A percentile compares a stretch with the other conserved stretches of the same genome.
phyloP scores from a whole-genome alignment of 2,888 invertebrate genomes.

The Trissolcus brochymenae region DNA sequence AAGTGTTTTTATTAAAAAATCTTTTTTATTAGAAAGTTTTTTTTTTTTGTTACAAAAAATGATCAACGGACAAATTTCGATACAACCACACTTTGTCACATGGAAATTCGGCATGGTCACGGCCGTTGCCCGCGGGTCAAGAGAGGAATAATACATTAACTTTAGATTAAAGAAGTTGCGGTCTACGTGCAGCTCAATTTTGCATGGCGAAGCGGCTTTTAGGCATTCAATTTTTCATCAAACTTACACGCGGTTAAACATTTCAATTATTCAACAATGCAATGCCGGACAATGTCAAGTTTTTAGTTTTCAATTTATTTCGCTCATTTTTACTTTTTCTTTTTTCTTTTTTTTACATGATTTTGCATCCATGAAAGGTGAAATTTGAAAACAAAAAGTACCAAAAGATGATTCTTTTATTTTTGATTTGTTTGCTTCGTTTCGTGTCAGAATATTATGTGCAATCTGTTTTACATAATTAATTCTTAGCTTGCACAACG shows the following conservation, averaged over 20 bases:
- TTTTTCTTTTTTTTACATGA: too few relatives aligned
- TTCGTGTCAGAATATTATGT: too few relatives aligned
- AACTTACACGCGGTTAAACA: not conserved
- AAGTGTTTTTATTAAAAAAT: too few relatives aligned
- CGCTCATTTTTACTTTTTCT: too few relatives aligned
- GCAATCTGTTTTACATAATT: constrained; percentile 28
- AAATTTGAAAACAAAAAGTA: too few relatives aligned
- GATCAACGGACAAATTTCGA: too few relatives aligned
- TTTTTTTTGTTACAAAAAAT: too few relatives aligned
- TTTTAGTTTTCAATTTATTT: not conserved
- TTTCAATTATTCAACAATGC: constrained; percentile 5
- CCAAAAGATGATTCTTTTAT: too few relatives aligned
- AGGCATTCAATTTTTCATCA: constrained; percentile 19
- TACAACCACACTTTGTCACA: not conserved
- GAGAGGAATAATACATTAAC: constrained; percentile 67
- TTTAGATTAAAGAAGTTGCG: constrained; percentile 60
- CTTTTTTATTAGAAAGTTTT: too few relatives aligned
- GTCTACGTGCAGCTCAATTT: constrained; percentile 16
- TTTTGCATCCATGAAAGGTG: too few relatives aligned
- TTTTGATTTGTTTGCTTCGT: too few relatives aligned
- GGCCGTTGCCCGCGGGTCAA: constrained; percentile 59
- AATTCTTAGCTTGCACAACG: constrained; percentile 27
- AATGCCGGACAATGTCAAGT: not conserved
- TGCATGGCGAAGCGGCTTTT: constrained; percentile 9
- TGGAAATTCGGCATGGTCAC: constrained; percentile 64